Evolutionary conservation across 2,797 vertebrate species (phyloP).

Genomic region (Sardinella longiceps): DNA sequence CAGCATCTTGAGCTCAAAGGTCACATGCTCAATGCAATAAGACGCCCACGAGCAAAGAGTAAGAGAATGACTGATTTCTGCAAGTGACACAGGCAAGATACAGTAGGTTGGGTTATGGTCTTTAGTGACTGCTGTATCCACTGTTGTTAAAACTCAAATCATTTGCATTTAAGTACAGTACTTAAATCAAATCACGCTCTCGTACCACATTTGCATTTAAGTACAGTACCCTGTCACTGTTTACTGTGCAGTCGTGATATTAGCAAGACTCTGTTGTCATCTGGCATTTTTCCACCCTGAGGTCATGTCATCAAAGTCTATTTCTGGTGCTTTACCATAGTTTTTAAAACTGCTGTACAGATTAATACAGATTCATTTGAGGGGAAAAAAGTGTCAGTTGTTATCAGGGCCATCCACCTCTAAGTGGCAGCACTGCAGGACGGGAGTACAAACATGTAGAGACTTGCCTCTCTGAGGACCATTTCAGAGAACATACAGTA

Average conservation of each 20-base stretch:
- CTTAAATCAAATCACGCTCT: no score
- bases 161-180: no score
- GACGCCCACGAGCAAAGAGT: neutral
- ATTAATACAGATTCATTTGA: neutral
- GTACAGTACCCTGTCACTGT: no score
- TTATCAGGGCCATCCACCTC: neutral
- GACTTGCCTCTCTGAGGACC: conserved; percentile 11
- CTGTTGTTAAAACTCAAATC: no score
- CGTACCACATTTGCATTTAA: no score
- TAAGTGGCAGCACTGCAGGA: neutral
- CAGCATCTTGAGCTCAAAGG: neutral
- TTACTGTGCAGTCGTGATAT: neutral
- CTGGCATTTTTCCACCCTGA: neutral
- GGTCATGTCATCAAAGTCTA: neutral
- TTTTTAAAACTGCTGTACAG: neutral
- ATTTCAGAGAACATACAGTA: neutral
- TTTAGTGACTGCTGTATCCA: neutral
- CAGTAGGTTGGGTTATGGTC: no score
- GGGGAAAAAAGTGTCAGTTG: neutral
- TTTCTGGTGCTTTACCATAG: neutral
- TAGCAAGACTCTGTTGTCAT: neutral
- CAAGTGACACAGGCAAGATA: neutral
- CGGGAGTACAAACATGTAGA: neutral
- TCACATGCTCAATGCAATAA: neutral
- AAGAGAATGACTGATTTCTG: neutral